Evolutionary conservation across 2,113 vertebrate genomes (phyloP).

Genomic region (Bubo blakistoni): DNA sequence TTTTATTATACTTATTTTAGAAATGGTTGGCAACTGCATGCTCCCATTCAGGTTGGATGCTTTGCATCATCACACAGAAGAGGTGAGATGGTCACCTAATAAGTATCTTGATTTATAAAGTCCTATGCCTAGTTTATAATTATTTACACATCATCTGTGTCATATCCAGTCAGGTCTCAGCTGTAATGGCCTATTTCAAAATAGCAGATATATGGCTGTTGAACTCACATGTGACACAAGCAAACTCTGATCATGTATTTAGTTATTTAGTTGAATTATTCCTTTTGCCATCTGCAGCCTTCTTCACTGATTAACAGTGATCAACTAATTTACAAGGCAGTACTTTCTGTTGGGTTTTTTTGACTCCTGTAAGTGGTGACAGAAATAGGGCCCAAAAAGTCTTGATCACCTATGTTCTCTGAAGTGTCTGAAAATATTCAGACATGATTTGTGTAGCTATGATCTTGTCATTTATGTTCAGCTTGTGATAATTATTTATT

Average conservation of each 20-base stretch:
- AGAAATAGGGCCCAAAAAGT: neutral
- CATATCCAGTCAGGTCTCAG: neutral
- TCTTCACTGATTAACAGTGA: neutral
- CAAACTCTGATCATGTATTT: neutral
- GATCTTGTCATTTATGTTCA: neutral
- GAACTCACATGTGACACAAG: neutral
- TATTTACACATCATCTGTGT: neutral
- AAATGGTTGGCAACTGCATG: neutral
- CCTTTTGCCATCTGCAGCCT: neutral
- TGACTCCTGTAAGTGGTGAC: neutral
- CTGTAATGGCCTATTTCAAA: neutral
- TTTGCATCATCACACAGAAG: neutral
- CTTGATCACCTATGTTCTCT: neutral
- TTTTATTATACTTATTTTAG: neutral
- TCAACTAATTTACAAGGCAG: neutral
- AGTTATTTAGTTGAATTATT: neutral
- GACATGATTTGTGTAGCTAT: neutral
- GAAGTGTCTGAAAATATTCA: neutral
- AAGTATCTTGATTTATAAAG: neutral
- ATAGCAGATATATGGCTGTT: neutral
- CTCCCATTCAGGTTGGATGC: neutral
- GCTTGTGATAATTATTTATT: neutral
- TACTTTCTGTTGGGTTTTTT: neutral
- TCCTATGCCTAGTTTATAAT: neutral
- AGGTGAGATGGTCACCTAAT: neutral